A percentile compares a stretch with the other conserved stretches of the same genome.
phyloP scores from a whole-genome alignment of 2,888 invertebrate species.

The Thera britannica region DNA sequence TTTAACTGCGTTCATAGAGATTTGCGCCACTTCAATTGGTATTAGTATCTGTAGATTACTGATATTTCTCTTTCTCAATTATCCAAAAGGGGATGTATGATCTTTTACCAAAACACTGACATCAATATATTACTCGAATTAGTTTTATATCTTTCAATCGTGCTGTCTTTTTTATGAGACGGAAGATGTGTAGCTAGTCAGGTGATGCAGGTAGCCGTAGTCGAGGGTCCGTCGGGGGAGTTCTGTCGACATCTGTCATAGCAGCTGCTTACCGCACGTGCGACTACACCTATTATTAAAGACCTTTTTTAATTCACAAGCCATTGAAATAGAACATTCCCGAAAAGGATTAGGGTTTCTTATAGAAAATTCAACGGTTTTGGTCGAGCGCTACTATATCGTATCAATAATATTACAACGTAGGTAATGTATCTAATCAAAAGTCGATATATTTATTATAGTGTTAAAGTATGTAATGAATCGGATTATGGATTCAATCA shows the following conservation, averaged over 20 bases:
- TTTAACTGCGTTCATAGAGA: constrained; percentile 31
- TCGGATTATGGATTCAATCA: constrained; percentile 6
- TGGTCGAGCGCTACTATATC: not conserved
- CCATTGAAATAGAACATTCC: constrained; percentile 59
- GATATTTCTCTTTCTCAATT: not conserved
- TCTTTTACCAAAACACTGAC: not conserved
- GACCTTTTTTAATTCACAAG: constrained; percentile 66
- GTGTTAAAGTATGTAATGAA: not conserved
- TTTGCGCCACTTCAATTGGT: constrained; percentile 17
- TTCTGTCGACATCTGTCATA: constrained; percentile 79
- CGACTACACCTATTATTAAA: constrained; percentile 78
- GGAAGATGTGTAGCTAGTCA: constrained; percentile 51
- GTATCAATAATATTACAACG: not conserved
- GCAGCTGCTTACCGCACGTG: constrained; percentile 82
- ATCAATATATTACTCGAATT: constrained; percentile 2
- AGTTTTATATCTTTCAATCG: constrained; percentile 22
- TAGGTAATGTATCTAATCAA: not conserved
- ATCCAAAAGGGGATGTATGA: not conserved
- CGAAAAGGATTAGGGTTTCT: constrained; percentile 35
- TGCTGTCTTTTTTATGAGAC: constrained; percentile 26
- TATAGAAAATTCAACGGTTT: constrained; percentile 13
- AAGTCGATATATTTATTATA: not conserved
- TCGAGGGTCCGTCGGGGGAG: constrained; percentile 49
- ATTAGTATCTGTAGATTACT: not conserved
- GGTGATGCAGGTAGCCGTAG: constrained; percentile 66